Evolutionary conservation across 2,797 vertebrate genomes (phyloP).

Genomic region (Syndactyla subalaris): DNA sequence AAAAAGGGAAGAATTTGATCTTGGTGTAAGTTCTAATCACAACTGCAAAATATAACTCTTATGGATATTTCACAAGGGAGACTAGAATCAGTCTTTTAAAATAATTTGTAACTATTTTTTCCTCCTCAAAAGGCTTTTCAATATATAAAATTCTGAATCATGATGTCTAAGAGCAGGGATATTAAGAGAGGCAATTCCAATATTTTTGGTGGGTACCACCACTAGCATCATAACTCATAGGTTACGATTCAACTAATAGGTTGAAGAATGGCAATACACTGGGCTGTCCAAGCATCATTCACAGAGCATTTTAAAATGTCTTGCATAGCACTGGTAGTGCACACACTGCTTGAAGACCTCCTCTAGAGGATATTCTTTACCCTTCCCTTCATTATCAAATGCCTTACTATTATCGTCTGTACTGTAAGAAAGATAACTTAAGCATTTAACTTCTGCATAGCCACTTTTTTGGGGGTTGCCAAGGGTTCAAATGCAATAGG

Average conservation of each 20-base stretch:
- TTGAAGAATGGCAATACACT: neutral
- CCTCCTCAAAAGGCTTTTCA: neutral
- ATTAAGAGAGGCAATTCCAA: neutral
- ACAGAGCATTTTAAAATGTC: neutral
- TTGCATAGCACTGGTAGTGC: neutral
- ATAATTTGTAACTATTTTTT: neutral
- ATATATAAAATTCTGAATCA: neutral
- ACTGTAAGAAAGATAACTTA: neutral
- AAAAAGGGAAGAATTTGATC: neutral
- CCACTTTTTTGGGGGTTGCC: neutral
- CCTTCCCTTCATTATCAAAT: neutral
- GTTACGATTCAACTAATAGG: neutral
- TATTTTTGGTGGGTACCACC: neutral
- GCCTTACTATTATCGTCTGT: neutral
- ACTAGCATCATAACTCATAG: neutral
- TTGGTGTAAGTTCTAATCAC: neutral
- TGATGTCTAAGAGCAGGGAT: neutral
- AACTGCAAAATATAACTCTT: neutral
- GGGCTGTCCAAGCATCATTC: neutral
- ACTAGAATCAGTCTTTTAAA: neutral
- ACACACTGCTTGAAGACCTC: neutral
- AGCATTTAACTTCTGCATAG: neutral
- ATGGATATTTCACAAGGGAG: neutral
- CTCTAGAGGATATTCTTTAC: neutral
- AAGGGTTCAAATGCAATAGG: neutral